Evolutionary conservation across 2,797 vertebrate species (phyloP), one percentile per base, ranked within the genome.

Genomic region (Syngnathus acus): DNA sequence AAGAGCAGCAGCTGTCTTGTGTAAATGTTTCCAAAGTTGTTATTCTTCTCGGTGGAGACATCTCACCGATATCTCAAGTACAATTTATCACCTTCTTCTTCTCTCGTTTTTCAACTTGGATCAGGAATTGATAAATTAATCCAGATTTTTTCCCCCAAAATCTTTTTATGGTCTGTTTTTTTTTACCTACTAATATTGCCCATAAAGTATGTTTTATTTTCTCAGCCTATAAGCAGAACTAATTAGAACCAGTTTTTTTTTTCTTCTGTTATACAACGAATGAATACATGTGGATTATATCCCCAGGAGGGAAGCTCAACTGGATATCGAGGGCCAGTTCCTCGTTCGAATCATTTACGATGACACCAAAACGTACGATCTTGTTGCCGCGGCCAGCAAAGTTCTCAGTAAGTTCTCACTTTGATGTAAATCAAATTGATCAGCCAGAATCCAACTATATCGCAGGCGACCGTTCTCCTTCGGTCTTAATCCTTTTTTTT

Each of bases 331-430:
- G 84, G 97, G 97, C 65, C 97, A 99, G 72, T 99, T 99, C 86
- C 92, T 99, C 39, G 97, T 99, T 72, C 93, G 97, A 89, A 97
- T 99, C 84, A 99, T 99, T 82, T 99, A 99, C 0, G 97, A 99
- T 79, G 97, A 99, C 83, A 90, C 93, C 66, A 99, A 99, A 93
- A 99, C 97, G 0, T 99, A 99, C 2, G 97, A 99, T 76, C 90
- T 99, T 11, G 95, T 99, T 67, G 92, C 95, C 67, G 96, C 97
- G 69, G 97, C 97, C 70, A 98, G 96, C 89, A 99, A 98, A 91
- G 97, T 99, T 67, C 94, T 99, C 74, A 97, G 97, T 99, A 91
- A 94, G 97, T 93, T 54, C 14, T 16, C 32, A 32, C 32, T 32
- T 6, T 48, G 47, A 17, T 48, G 6, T 48, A 0, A 6, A 17